A percentile compares a stretch with the other conserved stretches of the same genome.
These are phyloP conservation scores for Naso thynnoides DNA, from an alignment of 2,797 vertebrate genomes.

Conservation along the genomic window DNA sequence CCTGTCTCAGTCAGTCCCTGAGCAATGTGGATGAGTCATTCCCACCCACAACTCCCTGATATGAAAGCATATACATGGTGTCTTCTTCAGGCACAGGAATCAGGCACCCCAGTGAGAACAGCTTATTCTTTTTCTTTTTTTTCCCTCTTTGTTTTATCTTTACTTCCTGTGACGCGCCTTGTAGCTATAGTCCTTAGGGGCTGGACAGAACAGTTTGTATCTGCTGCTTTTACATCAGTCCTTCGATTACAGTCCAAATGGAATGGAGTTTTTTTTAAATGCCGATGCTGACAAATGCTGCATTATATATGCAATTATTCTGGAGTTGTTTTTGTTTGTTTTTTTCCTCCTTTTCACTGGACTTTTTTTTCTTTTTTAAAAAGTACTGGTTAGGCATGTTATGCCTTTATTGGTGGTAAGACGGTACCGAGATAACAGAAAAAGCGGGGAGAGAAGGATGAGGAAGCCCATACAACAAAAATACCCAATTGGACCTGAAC, in stretches of 20 bases:
- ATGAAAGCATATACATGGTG: constrained; percentile 51
- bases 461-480: no score
- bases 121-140: constrained; percentile 21
- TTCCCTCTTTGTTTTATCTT: constrained; percentile 14
- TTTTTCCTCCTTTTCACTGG: no score
- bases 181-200: constrained; percentile 11
- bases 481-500: no score
- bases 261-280: background rate
- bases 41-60: constrained; percentile 62
- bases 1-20: constrained; percentile 66
- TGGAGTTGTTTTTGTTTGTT: no score
- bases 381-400: no score
- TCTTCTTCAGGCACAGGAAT: constrained; percentile 41
- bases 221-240: constrained; percentile 40
- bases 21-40: constrained; percentile 76
- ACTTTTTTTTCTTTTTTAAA: no score
- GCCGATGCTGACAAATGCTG: background rate
- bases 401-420: no score
- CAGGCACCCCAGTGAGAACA: constrained; percentile 47
- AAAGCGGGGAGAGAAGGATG: no score
- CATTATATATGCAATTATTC: no score
- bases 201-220: constrained; percentile 1
- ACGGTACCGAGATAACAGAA: no score
- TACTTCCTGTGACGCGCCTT: constrained; percentile 27
- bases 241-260: constrained; percentile 16